Percentiles rank a stretch among this genome's conserved stretches.
Conservation (phyloP, 2,113 vertebrate genomes). For the Triplophysa rosa region DNA sequence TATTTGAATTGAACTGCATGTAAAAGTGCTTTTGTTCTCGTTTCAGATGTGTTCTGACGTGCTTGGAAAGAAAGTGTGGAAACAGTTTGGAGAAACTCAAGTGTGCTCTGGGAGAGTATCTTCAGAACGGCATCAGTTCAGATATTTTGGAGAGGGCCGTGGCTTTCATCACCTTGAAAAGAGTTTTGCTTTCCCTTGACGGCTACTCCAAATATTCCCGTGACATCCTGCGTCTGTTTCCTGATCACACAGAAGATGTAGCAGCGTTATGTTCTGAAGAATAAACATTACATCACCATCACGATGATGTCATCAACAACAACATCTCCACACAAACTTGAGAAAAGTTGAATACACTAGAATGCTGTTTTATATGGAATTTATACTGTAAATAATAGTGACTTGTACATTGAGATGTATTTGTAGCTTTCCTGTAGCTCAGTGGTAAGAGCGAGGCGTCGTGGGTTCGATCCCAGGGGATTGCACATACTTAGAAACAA, state of each 20-base stretch:
- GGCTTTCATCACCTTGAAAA: constrained; percentile 73
- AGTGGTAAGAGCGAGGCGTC: no score
- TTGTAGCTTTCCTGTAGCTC: no score
- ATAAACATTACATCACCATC: neutral
- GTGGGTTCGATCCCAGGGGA: no score
- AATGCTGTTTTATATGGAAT: neutral
- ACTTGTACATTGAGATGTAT: no score
- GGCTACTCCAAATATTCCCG: constrained; percentile 74
- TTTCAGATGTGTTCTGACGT: constrained; percentile 71
- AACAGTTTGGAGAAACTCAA: constrained; percentile 71
- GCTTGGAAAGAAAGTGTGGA: constrained; percentile 72
- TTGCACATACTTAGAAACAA: no score
- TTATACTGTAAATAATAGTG: neutral
- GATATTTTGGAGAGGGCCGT: constrained; percentile 75
- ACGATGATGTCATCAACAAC: neutral
- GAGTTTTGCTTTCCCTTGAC: constrained; percentile 64
- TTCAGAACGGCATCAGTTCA: constrained; percentile 64
- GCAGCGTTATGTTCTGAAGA: constrained; percentile 25
- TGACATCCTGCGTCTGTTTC: constrained; percentile 73
- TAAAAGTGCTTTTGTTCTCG: constrained; percentile 28
- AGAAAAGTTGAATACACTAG: no score
- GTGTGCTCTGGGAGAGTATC: constrained; percentile 67
- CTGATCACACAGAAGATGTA: constrained; percentile 41
- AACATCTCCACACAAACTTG: neutral
- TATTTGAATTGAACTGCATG: neutral